Percentiles rank a stretch among this genome's conserved stretches.
Evolutionary conservation across 2,888 invertebrate genomes (phyloP).

Genomic region (Diarsia dahlii): DNA sequence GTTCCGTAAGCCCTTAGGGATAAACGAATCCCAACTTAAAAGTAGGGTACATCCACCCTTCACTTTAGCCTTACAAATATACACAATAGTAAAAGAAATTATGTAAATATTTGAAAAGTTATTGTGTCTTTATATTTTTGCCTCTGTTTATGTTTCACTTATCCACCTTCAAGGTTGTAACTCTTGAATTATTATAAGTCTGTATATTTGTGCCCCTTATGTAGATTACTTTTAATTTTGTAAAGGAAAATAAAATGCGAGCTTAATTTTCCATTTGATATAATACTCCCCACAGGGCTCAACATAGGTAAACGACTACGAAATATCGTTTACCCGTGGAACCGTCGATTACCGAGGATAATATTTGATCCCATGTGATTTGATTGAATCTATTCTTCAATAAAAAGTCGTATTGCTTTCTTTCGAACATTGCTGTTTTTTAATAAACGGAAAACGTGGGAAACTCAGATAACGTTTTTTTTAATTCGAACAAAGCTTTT

Average conservation of each 20-base stretch:
- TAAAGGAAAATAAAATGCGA: conserved; percentile 31
- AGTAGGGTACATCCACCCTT: conserved; percentile 34
- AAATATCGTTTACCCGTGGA: conserved; percentile 47
- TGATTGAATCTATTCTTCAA: conserved; percentile 39
- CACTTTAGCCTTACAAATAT: conserved; percentile 26
- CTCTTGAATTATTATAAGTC: conserved; percentile 27
- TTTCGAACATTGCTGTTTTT: conserved; percentile 7
- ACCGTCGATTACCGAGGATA: conserved; percentile 39
- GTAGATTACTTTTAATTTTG: conserved; percentile 6
- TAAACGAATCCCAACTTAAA: conserved; percentile 38
- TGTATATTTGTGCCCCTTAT: conserved; percentile 14
- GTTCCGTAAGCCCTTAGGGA: conserved; percentile 41
- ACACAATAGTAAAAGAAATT: conserved; percentile 29
- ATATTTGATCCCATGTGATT: conserved; percentile 55
- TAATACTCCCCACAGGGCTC: conserved; percentile 24
- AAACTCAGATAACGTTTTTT: not conserved
- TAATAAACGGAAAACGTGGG: not conserved
- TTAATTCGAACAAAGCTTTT: conserved; percentile 19
- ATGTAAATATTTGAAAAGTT: conserved; percentile 36
- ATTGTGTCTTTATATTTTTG: conserved; percentile 22
- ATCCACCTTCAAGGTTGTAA: not conserved
- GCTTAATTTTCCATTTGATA: conserved; percentile 25
- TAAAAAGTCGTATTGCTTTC: conserved; percentile 37
- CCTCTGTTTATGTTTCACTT: conserved; percentile 18
- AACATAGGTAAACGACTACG: conserved; percentile 45